Percentiles rank a stretch among this genome's conserved stretches.
Evolutionary conservation across 53 echinoderm and acorn worm species (phyloP).

Genomic region (Paracentrotus lividus): DNA sequence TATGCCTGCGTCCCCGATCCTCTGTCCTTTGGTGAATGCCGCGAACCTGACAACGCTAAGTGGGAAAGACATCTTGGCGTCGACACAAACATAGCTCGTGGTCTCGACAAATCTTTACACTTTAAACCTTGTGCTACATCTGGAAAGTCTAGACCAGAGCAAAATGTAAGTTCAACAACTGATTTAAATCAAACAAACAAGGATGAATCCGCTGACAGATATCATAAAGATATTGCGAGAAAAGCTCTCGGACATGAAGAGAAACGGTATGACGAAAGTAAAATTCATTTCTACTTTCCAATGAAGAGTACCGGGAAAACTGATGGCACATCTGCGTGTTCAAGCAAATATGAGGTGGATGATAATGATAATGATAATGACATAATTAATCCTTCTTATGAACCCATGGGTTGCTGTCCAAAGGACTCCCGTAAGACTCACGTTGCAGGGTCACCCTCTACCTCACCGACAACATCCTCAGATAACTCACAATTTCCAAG

Average conservation of each 20-base stretch:
- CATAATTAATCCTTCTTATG: neutral
- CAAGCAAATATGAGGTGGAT: neutral
- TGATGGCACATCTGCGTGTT: neutral
- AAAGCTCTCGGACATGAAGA: neutral
- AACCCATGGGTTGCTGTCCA: neutral
- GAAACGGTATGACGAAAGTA: too few species aligned
- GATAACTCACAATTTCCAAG: neutral
- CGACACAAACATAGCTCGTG: neutral
- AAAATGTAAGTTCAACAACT: neutral
- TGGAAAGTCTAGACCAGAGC: neutral
- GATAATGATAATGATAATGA: neutral
- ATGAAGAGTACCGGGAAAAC: neutral
- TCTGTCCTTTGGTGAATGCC: neutral
- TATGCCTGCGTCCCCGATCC: slow-evolving; percentile 29
- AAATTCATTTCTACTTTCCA: neutral
- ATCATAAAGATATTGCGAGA: neutral
- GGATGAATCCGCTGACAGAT: neutral
- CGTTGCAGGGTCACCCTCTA: neutral
- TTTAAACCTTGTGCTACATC: neutral
- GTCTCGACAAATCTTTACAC: neutral
- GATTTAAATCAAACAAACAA: neutral
- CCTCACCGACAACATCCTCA: neutral
- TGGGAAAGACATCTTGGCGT: neutral
- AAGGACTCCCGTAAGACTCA: neutral
- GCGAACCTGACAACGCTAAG: neutral